Evolutionary conservation across 2,113 vertebrate species (phyloP).

Genomic region (Ceuthmochares aereus): DNA sequence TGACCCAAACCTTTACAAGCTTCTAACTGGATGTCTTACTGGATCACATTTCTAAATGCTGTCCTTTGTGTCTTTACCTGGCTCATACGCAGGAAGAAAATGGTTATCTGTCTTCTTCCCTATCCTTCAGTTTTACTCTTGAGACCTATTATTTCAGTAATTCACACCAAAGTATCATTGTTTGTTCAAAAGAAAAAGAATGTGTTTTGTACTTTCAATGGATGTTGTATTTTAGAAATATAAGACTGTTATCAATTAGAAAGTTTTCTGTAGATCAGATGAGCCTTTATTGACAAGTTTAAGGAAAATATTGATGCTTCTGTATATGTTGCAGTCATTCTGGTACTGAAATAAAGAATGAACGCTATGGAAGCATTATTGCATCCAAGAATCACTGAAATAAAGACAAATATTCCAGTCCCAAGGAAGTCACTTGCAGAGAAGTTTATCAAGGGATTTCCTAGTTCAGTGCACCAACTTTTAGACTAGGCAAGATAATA

Average conservation of each 20-base stretch:
- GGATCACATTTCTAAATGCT: background rate
- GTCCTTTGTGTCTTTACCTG: background rate
- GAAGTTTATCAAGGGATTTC: background rate
- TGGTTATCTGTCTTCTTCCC: background rate
- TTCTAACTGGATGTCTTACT: background rate
- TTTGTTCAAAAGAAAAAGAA: background rate
- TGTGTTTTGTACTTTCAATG: background rate
- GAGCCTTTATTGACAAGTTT: background rate
- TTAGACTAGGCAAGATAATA: background rate
- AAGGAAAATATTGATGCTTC: background rate
- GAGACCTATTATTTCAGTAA: background rate
- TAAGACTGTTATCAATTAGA: background rate
- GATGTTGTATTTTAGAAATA: background rate
- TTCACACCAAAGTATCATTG: background rate
- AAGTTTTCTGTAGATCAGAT: background rate
- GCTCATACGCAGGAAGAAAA: background rate
- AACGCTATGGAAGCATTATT: background rate
- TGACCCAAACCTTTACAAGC: background rate
- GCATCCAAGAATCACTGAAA: background rate
- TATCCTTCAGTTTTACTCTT: background rate
- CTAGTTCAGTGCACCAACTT: background rate
- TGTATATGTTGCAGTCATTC: background rate
- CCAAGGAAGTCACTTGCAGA: background rate
- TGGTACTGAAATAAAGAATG: background rate
- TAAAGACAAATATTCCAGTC: background rate